These are phyloP conservation scores for Nannoperca obscura DNA, from an alignment of 2,797 vertebrate species.

Conservation along the genomic window DNA sequence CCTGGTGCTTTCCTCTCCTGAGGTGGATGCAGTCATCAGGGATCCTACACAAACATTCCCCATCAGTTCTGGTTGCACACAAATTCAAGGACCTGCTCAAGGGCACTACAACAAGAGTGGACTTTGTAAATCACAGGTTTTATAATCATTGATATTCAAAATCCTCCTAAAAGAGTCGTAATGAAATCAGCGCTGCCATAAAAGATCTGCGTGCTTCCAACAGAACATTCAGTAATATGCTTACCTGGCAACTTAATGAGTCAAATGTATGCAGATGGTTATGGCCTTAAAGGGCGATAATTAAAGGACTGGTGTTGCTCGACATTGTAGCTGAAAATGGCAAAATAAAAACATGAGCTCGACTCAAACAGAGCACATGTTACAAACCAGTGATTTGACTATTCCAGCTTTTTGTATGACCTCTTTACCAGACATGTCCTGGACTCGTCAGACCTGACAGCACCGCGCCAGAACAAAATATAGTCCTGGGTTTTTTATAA, in stretches of 20 bases:
- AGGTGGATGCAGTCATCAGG: background rate
- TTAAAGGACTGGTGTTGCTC: background rate
- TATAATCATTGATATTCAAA: background rate
- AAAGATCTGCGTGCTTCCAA: background rate
- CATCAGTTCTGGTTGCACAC: background rate
- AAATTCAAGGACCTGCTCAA: background rate
- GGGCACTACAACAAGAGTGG: background rate
- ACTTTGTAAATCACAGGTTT: background rate
- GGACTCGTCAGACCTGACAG: background rate
- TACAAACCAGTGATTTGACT: background rate
- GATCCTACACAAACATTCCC: conserved; percentile 20
- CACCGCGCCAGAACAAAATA: background rate
- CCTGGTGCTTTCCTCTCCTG: conserved; percentile 8
- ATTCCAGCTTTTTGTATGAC: background rate
- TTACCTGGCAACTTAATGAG: background rate
- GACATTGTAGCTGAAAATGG: background rate
- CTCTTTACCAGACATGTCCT: background rate
- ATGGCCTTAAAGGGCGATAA: background rate
- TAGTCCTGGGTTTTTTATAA: conserved; percentile 14
- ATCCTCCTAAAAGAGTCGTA: background rate
- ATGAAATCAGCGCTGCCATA: background rate
- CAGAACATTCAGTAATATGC: background rate
- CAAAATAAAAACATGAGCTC: background rate
- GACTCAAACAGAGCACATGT: background rate
- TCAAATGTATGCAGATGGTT: background rate